phyloP scores from a whole-genome alignment of 2,797 vertebrate species.

The Pitangus sulphuratus region DNA sequence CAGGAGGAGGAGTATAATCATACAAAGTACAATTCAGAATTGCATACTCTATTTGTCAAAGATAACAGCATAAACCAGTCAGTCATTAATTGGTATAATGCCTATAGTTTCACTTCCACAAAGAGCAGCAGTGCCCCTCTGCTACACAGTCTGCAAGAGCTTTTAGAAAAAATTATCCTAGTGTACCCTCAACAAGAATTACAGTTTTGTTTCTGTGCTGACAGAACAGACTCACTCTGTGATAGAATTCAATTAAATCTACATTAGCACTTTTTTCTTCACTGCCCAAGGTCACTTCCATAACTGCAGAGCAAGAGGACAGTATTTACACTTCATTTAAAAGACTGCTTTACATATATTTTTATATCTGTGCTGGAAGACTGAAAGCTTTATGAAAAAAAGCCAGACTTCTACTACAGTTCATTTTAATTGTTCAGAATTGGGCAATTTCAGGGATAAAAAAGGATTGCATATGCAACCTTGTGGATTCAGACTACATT shows the following conservation, averaged over 20 bases:
- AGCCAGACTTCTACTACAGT: neutral
- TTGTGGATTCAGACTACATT: neutral
- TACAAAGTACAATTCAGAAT: neutral
- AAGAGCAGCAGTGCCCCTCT: neutral
- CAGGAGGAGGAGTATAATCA: neutral
- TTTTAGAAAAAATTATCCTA: neutral
- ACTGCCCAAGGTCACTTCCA: neutral
- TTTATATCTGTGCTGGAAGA: neutral
- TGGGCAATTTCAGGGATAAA: neutral
- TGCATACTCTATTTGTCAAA: neutral
- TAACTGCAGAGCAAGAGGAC: neutral
- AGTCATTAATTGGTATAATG: neutral
- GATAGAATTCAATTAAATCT: neutral
- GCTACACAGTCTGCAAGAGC: neutral
- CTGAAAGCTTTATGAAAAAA: neutral
- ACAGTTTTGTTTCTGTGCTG: neutral
- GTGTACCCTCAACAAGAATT: neutral
- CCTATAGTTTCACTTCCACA: neutral
- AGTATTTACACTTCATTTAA: neutral
- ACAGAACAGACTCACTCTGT: neutral
- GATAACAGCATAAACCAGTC: neutral
- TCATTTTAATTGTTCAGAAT: neutral
- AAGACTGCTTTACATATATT: neutral
- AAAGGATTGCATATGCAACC: neutral
- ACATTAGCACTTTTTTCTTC: neutral